phyloP scores from a whole-genome alignment of 23 tunicate genomes.

The Trididemnum clinides region DNA sequence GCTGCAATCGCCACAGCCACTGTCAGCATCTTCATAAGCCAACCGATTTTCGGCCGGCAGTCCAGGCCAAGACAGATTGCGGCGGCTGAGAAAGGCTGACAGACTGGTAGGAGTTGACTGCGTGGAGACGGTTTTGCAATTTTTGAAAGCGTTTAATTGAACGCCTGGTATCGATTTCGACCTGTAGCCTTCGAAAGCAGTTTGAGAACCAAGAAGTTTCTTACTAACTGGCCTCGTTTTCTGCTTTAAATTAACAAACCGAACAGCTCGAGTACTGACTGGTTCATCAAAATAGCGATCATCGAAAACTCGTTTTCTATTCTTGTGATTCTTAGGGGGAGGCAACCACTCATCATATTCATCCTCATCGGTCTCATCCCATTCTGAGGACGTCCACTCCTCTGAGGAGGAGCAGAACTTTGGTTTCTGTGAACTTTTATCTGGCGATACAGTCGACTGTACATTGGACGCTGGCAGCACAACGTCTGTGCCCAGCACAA shows the following conservation, averaged over 20 bases:
- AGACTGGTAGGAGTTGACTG: too few species aligned
- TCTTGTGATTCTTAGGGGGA: background rate
- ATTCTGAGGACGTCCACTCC: background rate
- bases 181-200: background rate
- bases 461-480: background rate
- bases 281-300: background rate
- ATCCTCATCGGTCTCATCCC: too few species aligned
- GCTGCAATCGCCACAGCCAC: constrained; percentile 9
- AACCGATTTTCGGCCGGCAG: too few species aligned
- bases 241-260: background rate
- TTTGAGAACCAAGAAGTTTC: background rate
- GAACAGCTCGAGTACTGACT: background rate
- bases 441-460: too few species aligned
- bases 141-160: background rate
- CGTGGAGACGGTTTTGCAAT: background rate
- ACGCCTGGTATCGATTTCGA: background rate
- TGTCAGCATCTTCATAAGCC: constrained; percentile 1
- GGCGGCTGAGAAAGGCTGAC: background rate
- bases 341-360: constrained; percentile 15
- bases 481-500: background rate
- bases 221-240: constrained; percentile 1
- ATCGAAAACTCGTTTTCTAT: background rate
- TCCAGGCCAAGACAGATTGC: background rate
- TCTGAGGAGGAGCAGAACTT: background rate
- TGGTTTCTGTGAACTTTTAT: background rate